These are phyloP conservation scores for Aphyosemion australe DNA, from an alignment of 2,113 vertebrate species.

Conservation along the genomic window DNA sequence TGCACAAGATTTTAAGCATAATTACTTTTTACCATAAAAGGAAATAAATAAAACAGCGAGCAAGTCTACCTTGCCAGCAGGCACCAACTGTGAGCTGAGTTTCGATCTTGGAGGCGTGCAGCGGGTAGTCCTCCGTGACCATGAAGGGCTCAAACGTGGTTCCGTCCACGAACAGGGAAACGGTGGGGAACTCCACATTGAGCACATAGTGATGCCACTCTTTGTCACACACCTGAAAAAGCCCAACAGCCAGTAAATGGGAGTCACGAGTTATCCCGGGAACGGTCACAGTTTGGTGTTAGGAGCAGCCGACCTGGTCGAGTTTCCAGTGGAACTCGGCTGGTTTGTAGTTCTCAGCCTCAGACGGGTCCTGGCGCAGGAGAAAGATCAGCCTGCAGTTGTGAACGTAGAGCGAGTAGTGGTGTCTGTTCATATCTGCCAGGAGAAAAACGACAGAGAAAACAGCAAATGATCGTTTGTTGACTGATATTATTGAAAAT, in stretches of 20 bases:
- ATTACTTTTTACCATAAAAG: background rate
- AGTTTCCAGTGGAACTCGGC: constrained; percentile 99
- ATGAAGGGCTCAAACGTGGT: constrained; percentile 90
- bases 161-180: constrained; percentile 91
- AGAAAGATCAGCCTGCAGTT: constrained; percentile 93
- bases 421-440: constrained; percentile 95
- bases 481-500: background rate
- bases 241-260: background rate
- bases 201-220: constrained; percentile 98
- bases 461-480: background rate
- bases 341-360: constrained; percentile 88
- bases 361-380: constrained; percentile 89
- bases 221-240: constrained; percentile 89
- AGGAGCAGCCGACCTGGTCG: constrained; percentile 82
- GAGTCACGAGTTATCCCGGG: background rate
- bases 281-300: background rate
- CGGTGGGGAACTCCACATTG: constrained; percentile 87
- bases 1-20: background rate
- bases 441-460: constrained; percentile 12
- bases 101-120: constrained; percentile 88
- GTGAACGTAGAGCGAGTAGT: constrained; percentile 90
- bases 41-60: background rate
- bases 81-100: constrained; percentile 94
- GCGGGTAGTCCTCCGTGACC: constrained; percentile 93
- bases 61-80: constrained; percentile 94